phyloP scores from a whole-genome alignment of 2,113 vertebrate species.

The Cricetomys ansorgei region DNA sequence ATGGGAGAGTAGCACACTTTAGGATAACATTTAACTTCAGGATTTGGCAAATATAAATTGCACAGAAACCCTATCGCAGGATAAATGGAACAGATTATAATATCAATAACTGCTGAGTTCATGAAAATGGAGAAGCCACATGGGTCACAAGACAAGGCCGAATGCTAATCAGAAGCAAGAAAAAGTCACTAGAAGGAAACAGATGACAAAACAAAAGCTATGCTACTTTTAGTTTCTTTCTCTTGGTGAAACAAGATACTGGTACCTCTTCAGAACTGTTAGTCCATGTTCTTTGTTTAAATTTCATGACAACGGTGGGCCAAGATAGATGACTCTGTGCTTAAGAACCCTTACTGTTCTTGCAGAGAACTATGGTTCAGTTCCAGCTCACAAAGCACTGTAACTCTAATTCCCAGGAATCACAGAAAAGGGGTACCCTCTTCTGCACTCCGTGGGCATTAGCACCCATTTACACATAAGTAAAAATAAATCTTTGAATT shows the following conservation, averaged over 20 bases:
- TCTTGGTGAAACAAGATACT: conserved; percentile 1
- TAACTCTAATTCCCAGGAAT: not conserved
- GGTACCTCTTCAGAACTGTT: not conserved
- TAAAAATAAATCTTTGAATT: not conserved
- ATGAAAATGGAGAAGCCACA: not conserved
- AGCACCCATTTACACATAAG: not conserved
- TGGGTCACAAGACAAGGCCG: conserved; percentile 5
- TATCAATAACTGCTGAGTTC: not conserved
- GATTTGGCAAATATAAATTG: conserved; percentile 21
- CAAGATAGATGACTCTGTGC: not conserved
- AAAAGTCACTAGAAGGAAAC: not conserved
- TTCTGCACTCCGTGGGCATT: not conserved
- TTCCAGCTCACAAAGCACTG: not conserved
- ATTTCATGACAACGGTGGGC: not conserved
- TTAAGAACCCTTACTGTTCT: not conserved
- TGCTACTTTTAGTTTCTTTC: not conserved
- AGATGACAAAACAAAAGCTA: not conserved
- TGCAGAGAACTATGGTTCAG: not conserved
- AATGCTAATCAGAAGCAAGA: not conserved
- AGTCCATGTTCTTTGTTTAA: not conserved
- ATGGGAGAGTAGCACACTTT: not conserved
- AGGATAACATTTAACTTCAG: conserved; percentile 32
- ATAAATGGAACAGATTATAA: not conserved
- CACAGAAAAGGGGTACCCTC: too few relatives aligned
- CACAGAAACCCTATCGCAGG: not conserved